Percentiles rank a stretch among this genome's conserved stretches.
Evolutionary conservation across 64 coral and sea anemone genomes (phyloP).

Genomic region (Catalaphyllia jardinei): DNA sequence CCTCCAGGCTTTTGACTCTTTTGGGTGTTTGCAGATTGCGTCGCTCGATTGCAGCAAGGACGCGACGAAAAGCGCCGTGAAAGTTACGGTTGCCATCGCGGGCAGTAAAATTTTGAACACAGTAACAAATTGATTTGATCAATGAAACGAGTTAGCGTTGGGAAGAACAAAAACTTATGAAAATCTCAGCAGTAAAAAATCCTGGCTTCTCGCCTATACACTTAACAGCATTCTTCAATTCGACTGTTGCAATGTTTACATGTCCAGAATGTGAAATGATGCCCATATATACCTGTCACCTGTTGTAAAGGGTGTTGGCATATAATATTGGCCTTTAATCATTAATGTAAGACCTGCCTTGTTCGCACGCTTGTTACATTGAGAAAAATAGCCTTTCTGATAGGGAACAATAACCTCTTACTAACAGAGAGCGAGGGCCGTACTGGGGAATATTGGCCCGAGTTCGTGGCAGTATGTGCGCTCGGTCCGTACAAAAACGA

Average conservation of each 20-base stretch:
- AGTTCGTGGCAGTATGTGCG: too few relatives aligned
- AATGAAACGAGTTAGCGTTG: not conserved
- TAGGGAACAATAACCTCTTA: too few relatives aligned
- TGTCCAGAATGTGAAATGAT: not conserved
- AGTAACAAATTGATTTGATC: not conserved
- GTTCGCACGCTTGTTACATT: not conserved
- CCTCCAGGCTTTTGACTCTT: conserved; percentile 48
- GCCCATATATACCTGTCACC: not conserved
- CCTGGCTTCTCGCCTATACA: not conserved
- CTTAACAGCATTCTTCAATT: not conserved
- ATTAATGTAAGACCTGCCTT: conserved; percentile 10
- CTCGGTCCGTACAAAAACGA: too few relatives aligned
- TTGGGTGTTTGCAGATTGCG: conserved; percentile 11
- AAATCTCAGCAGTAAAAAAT: not conserved
- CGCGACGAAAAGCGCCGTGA: not conserved
- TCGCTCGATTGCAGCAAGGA: conserved; percentile 9
- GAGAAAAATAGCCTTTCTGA: not conserved
- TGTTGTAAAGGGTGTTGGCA: conserved; percentile 1
- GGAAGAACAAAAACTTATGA: not conserved
- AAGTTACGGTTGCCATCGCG: not conserved
- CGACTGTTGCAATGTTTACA: not conserved
- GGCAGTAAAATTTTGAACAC: not conserved
- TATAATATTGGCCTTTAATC: not conserved
- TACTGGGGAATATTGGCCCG: too few relatives aligned
- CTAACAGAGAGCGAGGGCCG: too few relatives aligned